phyloP scores from a whole-genome alignment of 30 jellyfish, hydroid and myxozoan species.

The Turritopsis dohrnii region DNA sequence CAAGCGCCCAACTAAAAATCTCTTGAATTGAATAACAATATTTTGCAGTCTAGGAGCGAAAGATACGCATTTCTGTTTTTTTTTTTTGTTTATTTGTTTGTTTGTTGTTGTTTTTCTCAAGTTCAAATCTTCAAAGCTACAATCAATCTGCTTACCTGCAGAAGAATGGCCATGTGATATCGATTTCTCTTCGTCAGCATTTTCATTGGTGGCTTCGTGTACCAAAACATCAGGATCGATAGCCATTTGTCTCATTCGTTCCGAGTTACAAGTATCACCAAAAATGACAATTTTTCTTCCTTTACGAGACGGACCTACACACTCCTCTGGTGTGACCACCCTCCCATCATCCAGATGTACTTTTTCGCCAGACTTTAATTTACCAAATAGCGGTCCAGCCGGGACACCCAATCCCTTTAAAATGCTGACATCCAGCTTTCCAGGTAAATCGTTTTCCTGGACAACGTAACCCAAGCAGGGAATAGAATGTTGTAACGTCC shows the following conservation, averaged over 20 bases:
- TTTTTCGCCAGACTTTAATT: constrained; percentile 56
- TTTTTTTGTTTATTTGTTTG: no score
- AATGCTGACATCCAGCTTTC: constrained; percentile 64
- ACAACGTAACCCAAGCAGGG: constrained; percentile 75
- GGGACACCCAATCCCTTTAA: constrained; percentile 56
- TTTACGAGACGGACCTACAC: constrained; percentile 57
- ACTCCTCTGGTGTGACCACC: constrained; percentile 43
- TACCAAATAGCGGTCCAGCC: constrained; percentile 82
- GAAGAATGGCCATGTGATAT: constrained; percentile 91
- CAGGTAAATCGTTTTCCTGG: constrained; percentile 61
- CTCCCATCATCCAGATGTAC: constrained; percentile 49
- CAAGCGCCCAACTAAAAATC: not conserved
- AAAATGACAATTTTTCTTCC: constrained; percentile 71
- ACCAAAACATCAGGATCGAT: constrained; percentile 58
- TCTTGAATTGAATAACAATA: not conserved
- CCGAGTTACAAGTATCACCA: constrained; percentile 80
- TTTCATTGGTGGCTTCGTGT: constrained; percentile 90
- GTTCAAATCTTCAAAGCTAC: not conserved
- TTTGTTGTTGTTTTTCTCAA: not conserved
- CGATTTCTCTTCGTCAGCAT: constrained; percentile 75
- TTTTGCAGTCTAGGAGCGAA: not conserved
- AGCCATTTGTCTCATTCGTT: constrained; percentile 25
- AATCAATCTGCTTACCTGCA: constrained; percentile 58
- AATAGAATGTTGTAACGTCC: constrained; percentile 39
- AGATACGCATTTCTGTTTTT: no score